Evolutionary conservation across 2,797 vertebrate species (phyloP).

Genomic region (Nothura maculosa): DNA sequence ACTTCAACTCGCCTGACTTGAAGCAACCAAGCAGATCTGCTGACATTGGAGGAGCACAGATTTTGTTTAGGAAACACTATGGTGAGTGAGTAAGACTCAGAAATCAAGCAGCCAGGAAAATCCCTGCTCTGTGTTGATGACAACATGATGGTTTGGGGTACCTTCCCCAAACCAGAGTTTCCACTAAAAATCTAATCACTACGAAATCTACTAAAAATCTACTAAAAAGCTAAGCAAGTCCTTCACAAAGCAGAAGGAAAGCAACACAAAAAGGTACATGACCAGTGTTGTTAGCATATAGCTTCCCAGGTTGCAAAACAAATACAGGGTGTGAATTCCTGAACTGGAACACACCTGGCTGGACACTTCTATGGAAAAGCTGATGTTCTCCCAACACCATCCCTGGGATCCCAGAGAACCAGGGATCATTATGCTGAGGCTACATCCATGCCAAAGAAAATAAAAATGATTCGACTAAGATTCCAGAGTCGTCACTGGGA

Average conservation of each 20-base stretch:
- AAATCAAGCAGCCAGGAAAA: not conserved
- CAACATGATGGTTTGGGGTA: no score
- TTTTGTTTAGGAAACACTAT: not conserved
- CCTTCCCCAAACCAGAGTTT: not conserved
- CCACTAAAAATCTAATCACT: not conserved
- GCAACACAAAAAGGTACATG: not conserved
- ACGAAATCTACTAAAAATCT: not conserved
- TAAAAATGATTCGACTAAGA: not conserved
- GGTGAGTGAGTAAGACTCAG: no score
- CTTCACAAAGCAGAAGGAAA: not conserved
- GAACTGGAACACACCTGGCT: not conserved
- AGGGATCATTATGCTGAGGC: not conserved
- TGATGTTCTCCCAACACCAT: not conserved
- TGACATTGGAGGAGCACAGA: not conserved
- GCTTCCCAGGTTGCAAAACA: not conserved
- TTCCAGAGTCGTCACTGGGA: not conserved
- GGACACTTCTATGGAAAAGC: not conserved
- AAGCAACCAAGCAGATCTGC: not conserved
- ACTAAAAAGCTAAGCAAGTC: not conserved
- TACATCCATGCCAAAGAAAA: not conserved
- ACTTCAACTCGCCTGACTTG: not conserved
- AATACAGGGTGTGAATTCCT: not conserved
- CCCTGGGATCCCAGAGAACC: not conserved
- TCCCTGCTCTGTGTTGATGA: not conserved
- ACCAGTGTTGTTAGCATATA: not conserved